phyloP scores from a whole-genome alignment of 2,797 vertebrate species.

The Coendou prehensilis region DNA sequence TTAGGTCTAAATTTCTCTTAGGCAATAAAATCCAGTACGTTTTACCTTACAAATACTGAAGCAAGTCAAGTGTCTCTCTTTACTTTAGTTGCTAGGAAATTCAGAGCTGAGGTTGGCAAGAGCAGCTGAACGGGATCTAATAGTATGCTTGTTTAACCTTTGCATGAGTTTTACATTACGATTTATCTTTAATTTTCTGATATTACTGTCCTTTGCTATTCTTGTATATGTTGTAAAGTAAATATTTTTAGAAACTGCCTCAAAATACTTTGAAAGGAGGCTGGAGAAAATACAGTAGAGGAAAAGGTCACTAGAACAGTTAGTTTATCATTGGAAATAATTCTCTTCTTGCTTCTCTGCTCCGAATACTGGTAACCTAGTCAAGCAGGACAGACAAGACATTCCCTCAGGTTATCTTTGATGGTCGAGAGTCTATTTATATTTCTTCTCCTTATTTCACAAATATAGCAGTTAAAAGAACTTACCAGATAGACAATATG shows the following conservation, averaged over 20 bases:
- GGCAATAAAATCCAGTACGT: not conserved
- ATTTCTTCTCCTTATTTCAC: slow-evolving; percentile 21
- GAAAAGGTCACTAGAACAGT: slow-evolving; percentile 24
- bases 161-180: slow-evolving; percentile 19
- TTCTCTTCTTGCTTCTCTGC: not conserved
- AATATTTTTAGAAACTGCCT: not conserved
- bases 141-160: not conserved
- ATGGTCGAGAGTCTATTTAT: not conserved
- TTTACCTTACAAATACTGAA: not conserved
- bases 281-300: slow-evolving; percentile 28
- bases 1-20: slow-evolving; percentile 25
- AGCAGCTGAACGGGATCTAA: not conserved
- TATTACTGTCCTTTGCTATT: slow-evolving; percentile 1
- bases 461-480: slow-evolving; percentile 52
- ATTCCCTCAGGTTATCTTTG: not conserved
- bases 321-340: slow-evolving; percentile 43
- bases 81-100: slow-evolving; percentile 26
- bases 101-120: slow-evolving; percentile 3
- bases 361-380: not conserved
- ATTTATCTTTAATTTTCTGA: slow-evolving; percentile 2
- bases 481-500: slow-evolving; percentile 97
- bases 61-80: not conserved
- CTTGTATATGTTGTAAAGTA: not conserved
- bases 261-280: not conserved
- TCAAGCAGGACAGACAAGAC: slow-evolving; percentile 19